Percentiles rank a stretch among this genome's conserved stretches.
These are phyloP conservation scores for Syngnathus acus DNA, from an alignment of 2,797 vertebrate species.

Conservation along the genomic window DNA sequence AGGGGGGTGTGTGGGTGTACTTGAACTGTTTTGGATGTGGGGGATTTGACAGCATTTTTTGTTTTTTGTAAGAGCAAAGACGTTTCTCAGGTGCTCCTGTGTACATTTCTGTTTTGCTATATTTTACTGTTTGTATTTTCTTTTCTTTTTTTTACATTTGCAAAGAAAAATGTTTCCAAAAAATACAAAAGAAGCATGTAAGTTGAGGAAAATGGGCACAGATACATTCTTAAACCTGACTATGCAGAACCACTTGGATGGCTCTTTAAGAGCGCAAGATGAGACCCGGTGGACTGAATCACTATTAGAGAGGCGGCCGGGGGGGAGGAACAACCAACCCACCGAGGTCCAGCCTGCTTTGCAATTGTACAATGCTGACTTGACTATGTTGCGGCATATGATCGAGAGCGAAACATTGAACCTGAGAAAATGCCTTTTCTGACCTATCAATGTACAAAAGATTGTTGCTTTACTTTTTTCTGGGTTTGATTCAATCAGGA, in stretches of 20 bases:
- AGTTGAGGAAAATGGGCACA: constrained; percentile 38
- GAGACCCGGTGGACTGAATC: constrained; percentile 37
- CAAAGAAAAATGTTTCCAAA: constrained; percentile 27
- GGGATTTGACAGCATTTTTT: constrained; percentile 36
- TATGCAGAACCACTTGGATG: constrained; percentile 75
- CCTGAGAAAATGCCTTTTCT: constrained; percentile 55
- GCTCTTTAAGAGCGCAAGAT: constrained; percentile 9
- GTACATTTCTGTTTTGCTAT: constrained; percentile 62
- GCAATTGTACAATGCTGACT: constrained; percentile 41
- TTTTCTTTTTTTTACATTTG: constrained; percentile 37
- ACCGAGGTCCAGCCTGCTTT: constrained; percentile 37
- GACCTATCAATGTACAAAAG: constrained; percentile 65
- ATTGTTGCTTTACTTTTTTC: constrained; percentile 52
- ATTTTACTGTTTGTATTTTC: constrained; percentile 41
- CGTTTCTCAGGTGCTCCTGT: constrained; percentile 94
- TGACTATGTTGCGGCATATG: constrained; percentile 43
- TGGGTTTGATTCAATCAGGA: constrained; percentile 54
- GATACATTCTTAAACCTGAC: constrained; percentile 65
- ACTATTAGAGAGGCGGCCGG: constrained; percentile 21
- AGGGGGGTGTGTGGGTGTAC: constrained; percentile 40
- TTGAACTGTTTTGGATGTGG: constrained; percentile 72
- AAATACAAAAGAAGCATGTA: constrained; percentile 54
- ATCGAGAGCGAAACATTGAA: constrained; percentile 5
- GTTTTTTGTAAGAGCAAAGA: constrained; percentile 63
- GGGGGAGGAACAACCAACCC: constrained; percentile 10